These are phyloP conservation scores for Limosa lapponica DNA, from an alignment of 2,797 vertebrate species.

Conservation along the genomic window DNA sequence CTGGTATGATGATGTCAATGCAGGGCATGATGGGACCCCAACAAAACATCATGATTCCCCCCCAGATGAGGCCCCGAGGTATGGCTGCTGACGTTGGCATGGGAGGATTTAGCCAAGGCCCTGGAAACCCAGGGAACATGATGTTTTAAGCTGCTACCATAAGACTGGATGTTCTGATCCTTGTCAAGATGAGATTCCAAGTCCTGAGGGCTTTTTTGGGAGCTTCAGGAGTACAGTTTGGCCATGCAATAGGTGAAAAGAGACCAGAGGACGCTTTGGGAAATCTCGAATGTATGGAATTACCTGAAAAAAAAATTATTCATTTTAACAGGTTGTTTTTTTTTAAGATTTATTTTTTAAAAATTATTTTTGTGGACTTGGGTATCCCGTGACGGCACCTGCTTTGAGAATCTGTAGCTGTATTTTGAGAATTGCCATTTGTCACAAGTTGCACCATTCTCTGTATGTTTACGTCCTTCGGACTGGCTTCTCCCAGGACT, in stretches of 20 bases:
- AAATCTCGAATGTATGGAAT: constrained; percentile 96
- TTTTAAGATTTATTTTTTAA: constrained; percentile 91
- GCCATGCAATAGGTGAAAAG: constrained; percentile 83
- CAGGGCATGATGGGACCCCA: constrained; percentile 98
- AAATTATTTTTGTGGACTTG: constrained; percentile 90
- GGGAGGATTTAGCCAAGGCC: constrained; percentile 98
- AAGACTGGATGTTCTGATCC: constrained; percentile 80
- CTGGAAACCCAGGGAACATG: constrained; percentile 95
- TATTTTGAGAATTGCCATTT: constrained; percentile 91
- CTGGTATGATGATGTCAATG: constrained; percentile 99
- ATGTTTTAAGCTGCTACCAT: constrained; percentile 94
- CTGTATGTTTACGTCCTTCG: constrained; percentile 95
- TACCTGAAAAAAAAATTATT: constrained; percentile 83
- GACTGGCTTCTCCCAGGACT: constrained; percentile 91
- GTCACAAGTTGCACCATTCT: constrained; percentile 93
- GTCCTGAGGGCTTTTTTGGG: constrained; percentile 77
- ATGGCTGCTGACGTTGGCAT: constrained; percentile 94
- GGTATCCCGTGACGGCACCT: constrained; percentile 85
- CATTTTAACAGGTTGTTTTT: constrained; percentile 89
- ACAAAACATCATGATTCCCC: constrained; percentile 98
- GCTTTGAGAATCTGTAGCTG: constrained; percentile 89
- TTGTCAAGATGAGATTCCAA: constrained; percentile 82
- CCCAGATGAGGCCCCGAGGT: constrained; percentile 97
- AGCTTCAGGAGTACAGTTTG: constrained; percentile 77
- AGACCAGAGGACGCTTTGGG: constrained; percentile 81